A percentile compares a stretch with the other conserved stretches of the same genome.
Evolutionary conservation across 2,797 vertebrate species (phyloP).

Genomic region (Anableps anableps): DNA sequence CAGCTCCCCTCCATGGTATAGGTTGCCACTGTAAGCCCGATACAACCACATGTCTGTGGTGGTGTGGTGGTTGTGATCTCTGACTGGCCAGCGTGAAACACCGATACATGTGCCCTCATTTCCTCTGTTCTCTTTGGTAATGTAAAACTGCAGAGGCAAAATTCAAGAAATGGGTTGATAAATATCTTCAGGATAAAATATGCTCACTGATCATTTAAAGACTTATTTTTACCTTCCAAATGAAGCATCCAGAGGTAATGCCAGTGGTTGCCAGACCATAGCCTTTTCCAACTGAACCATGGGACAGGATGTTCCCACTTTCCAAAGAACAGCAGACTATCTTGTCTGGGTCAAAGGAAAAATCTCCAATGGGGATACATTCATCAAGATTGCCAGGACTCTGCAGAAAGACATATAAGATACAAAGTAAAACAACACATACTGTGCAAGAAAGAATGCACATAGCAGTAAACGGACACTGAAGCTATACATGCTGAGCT

Average conservation of each 20-base stretch:
- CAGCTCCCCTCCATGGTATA: constrained; percentile 86
- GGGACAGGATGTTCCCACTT: constrained; percentile 83
- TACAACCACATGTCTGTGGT: constrained; percentile 89
- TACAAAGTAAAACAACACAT: not conserved
- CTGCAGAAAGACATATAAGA: constrained; percentile 50
- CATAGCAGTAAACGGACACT: not conserved
- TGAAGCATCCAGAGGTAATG: constrained; percentile 87
- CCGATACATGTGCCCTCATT: constrained; percentile 86
- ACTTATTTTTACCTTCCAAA: constrained; percentile 78
- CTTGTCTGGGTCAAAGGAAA: constrained; percentile 87
- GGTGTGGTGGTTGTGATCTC: constrained; percentile 86
- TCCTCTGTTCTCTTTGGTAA: constrained; percentile 86
- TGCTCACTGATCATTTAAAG: not conserved
- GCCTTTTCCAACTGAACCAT: constrained; percentile 86
- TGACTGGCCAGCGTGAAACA: constrained; percentile 84
- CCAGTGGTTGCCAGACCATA: constrained; percentile 85
- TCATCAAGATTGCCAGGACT: constrained; percentile 78
- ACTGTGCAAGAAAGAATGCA: not conserved
- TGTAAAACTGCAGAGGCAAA: constrained; percentile 75
- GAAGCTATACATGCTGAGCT: not conserved
- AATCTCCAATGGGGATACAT: constrained; percentile 85
- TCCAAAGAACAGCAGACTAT: constrained; percentile 84
- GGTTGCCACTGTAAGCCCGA: constrained; percentile 85
- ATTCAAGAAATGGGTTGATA: not conserved
- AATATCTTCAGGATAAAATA: not conserved